Percentiles rank a stretch among this genome's conserved stretches.
phyloP scores from a whole-genome alignment of 2,113 vertebrate genomes.

The Petromus typicus region DNA sequence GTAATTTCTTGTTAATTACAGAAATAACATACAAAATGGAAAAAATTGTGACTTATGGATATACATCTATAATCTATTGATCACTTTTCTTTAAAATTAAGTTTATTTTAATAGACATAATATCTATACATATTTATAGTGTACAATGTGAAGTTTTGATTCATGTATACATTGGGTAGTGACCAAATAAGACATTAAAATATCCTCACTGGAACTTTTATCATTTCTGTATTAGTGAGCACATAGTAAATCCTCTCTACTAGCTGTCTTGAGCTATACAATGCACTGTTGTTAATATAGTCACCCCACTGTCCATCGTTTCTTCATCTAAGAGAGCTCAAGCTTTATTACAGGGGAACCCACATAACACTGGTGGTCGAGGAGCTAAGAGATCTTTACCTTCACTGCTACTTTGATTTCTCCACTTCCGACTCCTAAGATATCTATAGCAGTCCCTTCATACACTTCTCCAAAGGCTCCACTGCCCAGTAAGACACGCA shows the following conservation, averaged over 20 bases:
- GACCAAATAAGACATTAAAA: background rate
- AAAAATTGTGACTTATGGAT: background rate
- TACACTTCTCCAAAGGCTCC: conserved; percentile 91
- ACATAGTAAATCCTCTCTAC: background rate
- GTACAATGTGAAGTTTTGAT: background rate
- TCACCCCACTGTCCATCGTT: background rate
- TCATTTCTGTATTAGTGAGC: background rate
- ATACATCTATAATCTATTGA: background rate
- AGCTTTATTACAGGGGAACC: background rate
- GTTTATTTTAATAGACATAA: background rate
- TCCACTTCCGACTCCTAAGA: conserved; percentile 81
- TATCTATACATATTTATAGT: background rate
- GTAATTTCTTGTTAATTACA: background rate
- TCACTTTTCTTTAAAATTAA: background rate
- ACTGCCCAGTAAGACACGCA: conserved; percentile 87
- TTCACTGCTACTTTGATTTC: conserved; percentile 89
- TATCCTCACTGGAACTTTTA: background rate
- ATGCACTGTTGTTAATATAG: background rate
- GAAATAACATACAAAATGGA: background rate
- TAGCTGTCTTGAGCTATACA: background rate
- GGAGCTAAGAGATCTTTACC: conserved; percentile 78
- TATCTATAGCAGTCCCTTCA: conserved; percentile 86
- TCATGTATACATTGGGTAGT: background rate
- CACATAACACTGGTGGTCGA: background rate
- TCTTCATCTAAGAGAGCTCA: background rate